Conservation (phyloP, 2,113 vertebrate genomes). For the Zosterops hypoxanthus region DNA sequence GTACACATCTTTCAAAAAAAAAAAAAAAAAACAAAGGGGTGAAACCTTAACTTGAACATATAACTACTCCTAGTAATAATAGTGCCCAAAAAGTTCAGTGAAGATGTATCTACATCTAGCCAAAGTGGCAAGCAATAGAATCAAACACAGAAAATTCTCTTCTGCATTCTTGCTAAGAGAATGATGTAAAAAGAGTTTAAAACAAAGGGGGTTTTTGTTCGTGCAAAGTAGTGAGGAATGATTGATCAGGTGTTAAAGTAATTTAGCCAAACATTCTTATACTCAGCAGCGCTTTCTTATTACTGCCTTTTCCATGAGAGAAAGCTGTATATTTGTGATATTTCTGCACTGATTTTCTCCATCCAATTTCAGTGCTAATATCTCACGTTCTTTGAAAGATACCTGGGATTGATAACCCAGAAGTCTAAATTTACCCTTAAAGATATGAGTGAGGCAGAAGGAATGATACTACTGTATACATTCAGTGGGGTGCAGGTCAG, state of each 20-base stretch:
- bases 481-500: neutral
- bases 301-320: neutral
- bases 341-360: neutral
- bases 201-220: accelerated
- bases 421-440: neutral
- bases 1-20: neutral
- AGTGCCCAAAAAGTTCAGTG: neutral
- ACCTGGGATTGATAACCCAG: neutral
- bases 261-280: neutral
- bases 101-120: neutral
- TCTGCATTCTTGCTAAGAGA: neutral
- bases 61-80: neutral
- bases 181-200: neutral
- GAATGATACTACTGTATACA: neutral
- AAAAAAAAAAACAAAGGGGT: neutral
- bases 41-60: neutral
- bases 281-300: neutral
- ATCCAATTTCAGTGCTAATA: neutral
- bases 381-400: neutral
- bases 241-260: neutral
- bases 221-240: neutral
- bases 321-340: neutral
- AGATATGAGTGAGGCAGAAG: neutral
- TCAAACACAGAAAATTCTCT: neutral
- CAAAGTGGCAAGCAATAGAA: neutral